Evolutionary conservation across 2,888 invertebrate species (phyloP), one percentile per base, ranked within the genome.

Genomic region (Synanthedon myopaeformis): DNA sequence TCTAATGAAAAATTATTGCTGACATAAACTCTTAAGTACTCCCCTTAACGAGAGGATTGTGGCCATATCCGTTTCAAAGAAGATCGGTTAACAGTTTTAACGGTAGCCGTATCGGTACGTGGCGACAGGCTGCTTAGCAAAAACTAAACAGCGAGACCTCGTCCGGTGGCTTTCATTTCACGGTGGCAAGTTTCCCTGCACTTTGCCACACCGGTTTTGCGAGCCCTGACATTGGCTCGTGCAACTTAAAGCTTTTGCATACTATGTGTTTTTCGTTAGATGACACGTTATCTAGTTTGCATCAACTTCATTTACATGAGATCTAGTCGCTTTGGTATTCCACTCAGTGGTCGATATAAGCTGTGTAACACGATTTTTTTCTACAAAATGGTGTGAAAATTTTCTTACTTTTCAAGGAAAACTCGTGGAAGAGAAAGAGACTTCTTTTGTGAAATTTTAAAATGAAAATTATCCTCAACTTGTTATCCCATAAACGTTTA

Each of bases 101-200:
- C 19, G 17, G 61, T 64, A 63, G 57, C 65, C 66, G 63, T 66
- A 70, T 74, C 61, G 41, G 55, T 62, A 62, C 59, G 52, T 53
- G 54, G 58, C 61, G 60, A 61, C 58, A 63, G 59, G 61, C 64
- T 58, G 61, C 56, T 55, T 60, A 57, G 58, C 58, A 76, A 74
- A 76, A 76, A 74, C 66, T 67, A 49, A 6, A 45, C 14, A 13
- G 13, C n/a, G 45, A 45, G n/a, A 45, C 45, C 14, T 14, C 13
- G n/a, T 14, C 45, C n/a, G 11, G 45, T n/a, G 45, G 45, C 45
- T 78, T 78, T 78, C 77, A 66, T 71, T 74, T 73, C 74, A 61
- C 66, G 58, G 69, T 66, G 70, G 63, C 56, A 64, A 70, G 76
- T 83, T 82, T 81, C 82, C 66, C 78, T 64, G 60, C 57, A 61